Evolutionary conservation across 1,140 invertebrate genomes (phyloP), one percentile per base, ranked within the genome.

Genomic region (Dendroctonus valens): DNA sequence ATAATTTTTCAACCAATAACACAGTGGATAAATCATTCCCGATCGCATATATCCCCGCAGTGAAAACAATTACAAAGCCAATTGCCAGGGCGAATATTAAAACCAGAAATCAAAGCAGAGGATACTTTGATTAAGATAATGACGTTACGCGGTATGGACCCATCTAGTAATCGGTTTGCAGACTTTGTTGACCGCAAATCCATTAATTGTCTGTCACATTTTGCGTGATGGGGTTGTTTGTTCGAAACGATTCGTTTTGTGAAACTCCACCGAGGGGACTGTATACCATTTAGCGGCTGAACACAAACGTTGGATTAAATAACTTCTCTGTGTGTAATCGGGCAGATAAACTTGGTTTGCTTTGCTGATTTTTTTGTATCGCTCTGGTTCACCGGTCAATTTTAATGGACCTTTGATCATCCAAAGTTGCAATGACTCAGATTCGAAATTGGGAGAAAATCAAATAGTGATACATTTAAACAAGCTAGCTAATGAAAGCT

Each of bases 121-220:
- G 57, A 68, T 59, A 44, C 61, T 50, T 62, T 70, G 72, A 72
- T 73, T 73, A 73, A 72, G 72, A 72, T 73, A 72, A 73, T 70
- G 64, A 48, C 62, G 70, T 72, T 73, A 72, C 59, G 51, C 62
- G 59, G 59, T 65, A 62, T 63, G 64, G 57, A 69, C 70, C 70
- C 63, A 69, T 73, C 70, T 69, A 59, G 65, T 72, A 69, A 73
- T 73, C 72, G 62, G 70, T 71, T 72, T 54, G 40, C n/a, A 44
- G 14, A 39, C 60, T 63, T 63, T 63, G 60, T 63, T 14, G 41
- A 54, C 51, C 60, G 41, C 50, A 63, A 61, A 55, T 63, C 41
- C 51, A 63, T 63, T 63, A 53, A 53, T 63, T 63, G 51, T 63
- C 8, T 48, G 60, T 63, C 51, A 54, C 51, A 38, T 59, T 50